Base-by-base conservation (phyloP, 2,888 invertebrate genomes). In the Melangyna quadrimaculata region DNA sequence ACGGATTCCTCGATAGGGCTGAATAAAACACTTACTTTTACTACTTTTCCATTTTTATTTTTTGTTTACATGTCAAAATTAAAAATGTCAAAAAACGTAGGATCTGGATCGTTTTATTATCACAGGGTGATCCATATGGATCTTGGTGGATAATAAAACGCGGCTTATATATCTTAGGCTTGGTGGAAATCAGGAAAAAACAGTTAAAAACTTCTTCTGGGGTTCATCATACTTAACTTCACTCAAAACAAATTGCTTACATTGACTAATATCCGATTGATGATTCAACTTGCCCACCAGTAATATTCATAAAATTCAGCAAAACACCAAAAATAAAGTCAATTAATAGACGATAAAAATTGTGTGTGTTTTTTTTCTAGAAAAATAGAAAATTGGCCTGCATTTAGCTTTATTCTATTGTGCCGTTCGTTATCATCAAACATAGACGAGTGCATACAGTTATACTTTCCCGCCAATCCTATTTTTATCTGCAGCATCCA, bases 391-490 rank as follows among this genome's bases (percentile, higher is more conserved):
- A 55, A n/a, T 70, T 78, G 73, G 69, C 73, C 43, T 63, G 45
- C 63, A 79, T 83, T 40, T 53, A 45, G 55, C 10, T 40, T 4
- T 43, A 71, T 57, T 70, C 24, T 57, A 43, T 17, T 3, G 57
- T 65, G 63, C 35, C 7, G 37, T 10, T 14, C 7, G 32, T 70
- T 57, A 51, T 67, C n/a, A 19, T 2, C 55, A 35, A n/a, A n/a
- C n/a, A n/a, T n/a, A n/a, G n/a, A n/a, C n/a, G n/a, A n/a, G n/a
- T n/a, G n/a, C n/a, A 24, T 1, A 55, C 29, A 9, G 14, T 17
- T 32, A 12, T 12, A 14, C 59, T 69, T 17, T 22, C n/a, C 48
- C 35, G n/a, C 59, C 55, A 37, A 43, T 45, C 17, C 8, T 17
- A 29, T 29, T 29, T 9, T 32, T 32, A 45, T 45, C 45, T 8